These are phyloP conservation scores for Phymatocera aterrima DNA, from an alignment of 2,888 invertebrate genomes.

Conservation along the genomic window DNA sequence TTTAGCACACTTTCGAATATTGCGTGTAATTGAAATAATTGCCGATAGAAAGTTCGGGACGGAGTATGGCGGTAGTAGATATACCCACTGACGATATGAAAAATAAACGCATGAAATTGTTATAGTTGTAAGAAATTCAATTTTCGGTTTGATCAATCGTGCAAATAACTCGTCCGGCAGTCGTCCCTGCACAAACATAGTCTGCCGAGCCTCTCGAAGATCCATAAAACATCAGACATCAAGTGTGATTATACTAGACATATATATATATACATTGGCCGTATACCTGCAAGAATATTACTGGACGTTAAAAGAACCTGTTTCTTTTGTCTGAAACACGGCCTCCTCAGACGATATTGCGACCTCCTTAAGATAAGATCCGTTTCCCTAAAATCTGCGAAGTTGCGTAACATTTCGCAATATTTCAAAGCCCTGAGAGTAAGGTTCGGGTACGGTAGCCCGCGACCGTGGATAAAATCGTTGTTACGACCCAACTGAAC, in stretches of 20 bases:
- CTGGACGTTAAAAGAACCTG: not conserved
- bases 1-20: constrained; percentile 13
- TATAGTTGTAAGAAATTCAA: too few relatives aligned
- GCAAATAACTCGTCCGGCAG: too few relatives aligned
- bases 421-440: not conserved
- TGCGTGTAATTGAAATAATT: constrained; percentile 30
- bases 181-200: too few relatives aligned
- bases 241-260: too few relatives aligned
- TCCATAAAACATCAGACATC: too few relatives aligned
- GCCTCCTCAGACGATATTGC: not conserved
- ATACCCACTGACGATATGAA: not conserved
- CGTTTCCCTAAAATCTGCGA: constrained; percentile 29
- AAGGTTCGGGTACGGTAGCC: too few relatives aligned
- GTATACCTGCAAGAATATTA: not conserved
- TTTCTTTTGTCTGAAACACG: constrained; percentile 11
- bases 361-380: not conserved
- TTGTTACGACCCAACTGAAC: not conserved
- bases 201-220: too few relatives aligned
- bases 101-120: not conserved
- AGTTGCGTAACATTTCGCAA: constrained; percentile 28
- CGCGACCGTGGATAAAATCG: not conserved
- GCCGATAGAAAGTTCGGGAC: constrained; percentile 21
- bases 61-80: not conserved
- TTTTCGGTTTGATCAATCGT: not conserved
- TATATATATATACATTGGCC: not conserved